Evolutionary conservation across 2,888 invertebrate genomes (phyloP).

Genomic region (Ichneumoninae sp.): DNA sequence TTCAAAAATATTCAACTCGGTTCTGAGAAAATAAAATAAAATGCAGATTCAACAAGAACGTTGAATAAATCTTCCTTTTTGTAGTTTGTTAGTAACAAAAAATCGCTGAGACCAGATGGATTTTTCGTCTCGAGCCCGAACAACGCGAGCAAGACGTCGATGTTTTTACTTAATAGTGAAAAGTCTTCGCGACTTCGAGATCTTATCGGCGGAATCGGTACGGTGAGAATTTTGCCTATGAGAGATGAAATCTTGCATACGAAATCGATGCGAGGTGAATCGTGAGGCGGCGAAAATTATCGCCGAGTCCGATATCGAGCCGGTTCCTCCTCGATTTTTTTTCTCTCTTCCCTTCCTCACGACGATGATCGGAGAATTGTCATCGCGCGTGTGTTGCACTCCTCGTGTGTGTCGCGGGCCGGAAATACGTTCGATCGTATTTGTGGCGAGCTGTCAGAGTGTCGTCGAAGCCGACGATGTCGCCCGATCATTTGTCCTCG

Average conservation of each 20-base stretch:
- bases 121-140: too few species aligned
- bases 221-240: neutral
- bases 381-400: slow-evolving; percentile 1
- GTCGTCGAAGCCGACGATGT: neutral
- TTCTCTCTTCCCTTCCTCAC: neutral
- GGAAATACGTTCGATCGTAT: neutral
- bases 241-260: neutral
- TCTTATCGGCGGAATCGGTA: too few species aligned
- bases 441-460: neutral
- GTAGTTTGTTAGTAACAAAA: too few species aligned
- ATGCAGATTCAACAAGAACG: too few species aligned
- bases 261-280: slow-evolving; percentile 29
- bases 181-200: too few species aligned
- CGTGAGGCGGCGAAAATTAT: neutral
- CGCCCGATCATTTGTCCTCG: neutral
- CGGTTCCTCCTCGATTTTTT: slow-evolving; percentile 11
- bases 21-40: neutral
- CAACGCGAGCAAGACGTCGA: too few species aligned
- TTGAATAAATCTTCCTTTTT: too few species aligned
- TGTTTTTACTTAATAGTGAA: too few species aligned
- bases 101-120: too few species aligned
- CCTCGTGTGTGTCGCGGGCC: slow-evolving; percentile 4
- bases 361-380: slow-evolving; percentile 13
- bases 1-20: neutral
- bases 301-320: slow-evolving; percentile 1